Evolutionary conservation across 2,797 vertebrate species (phyloP).

Genomic region (Pristis pectinata): DNA sequence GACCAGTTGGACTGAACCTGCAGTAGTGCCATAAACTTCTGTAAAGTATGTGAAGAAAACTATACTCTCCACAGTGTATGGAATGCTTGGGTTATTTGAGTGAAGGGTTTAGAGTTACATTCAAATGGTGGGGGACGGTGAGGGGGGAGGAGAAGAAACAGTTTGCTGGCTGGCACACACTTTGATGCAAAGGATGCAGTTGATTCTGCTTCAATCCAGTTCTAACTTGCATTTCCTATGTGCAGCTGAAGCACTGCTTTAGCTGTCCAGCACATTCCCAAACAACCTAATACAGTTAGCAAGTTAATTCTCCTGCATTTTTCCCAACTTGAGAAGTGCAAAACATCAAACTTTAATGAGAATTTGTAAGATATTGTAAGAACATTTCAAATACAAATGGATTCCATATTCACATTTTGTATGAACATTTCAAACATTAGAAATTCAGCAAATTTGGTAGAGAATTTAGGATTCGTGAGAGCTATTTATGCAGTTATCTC

Average conservation of each 20-base stretch:
- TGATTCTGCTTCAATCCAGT: conserved; percentile 8
- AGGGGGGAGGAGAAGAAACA: neutral
- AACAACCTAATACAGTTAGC: neutral
- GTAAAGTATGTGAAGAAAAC: neutral
- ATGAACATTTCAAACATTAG: neutral
- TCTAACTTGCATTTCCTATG: neutral
- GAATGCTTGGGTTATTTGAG: neutral
- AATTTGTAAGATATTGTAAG: neutral
- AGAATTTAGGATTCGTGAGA: neutral
- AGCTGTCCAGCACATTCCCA: neutral
- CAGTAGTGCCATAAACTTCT: neutral
- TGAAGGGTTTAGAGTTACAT: neutral
- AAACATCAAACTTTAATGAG: neutral
- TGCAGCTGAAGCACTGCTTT: neutral
- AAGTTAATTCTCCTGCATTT: neutral
- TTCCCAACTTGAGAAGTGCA: neutral
- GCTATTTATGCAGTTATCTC: neutral
- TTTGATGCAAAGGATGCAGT: conserved; percentile 13
- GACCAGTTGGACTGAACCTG: neutral
- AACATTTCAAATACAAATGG: neutral
- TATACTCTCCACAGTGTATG: neutral
- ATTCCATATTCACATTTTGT: neutral
- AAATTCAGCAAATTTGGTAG: neutral
- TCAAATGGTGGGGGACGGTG: neutral
- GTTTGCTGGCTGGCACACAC: neutral